Percentiles rank a stretch among this genome's conserved stretches.
Evolutionary conservation across 2,797 vertebrate genomes (phyloP).

Genomic region (Parauchenoglanis ngamensis): DNA sequence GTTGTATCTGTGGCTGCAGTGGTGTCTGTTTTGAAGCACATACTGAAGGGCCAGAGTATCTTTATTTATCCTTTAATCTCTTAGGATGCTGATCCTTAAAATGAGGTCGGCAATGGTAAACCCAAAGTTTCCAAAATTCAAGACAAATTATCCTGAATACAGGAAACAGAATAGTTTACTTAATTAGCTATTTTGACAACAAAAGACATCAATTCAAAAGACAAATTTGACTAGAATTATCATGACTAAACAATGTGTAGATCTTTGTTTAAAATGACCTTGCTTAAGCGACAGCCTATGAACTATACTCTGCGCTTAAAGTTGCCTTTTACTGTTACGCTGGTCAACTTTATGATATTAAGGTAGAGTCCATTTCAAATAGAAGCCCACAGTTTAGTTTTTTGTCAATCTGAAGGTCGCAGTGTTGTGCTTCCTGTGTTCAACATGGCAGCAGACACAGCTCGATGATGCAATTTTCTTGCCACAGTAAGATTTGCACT

Average conservation of each 20-base stretch:
- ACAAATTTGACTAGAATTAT: not conserved
- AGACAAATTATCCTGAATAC: not conserved
- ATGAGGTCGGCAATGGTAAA: conserved; percentile 33
- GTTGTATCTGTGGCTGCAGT: conserved; percentile 5
- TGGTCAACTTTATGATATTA: not conserved
- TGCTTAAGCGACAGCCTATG: not conserved
- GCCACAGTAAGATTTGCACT: not conserved
- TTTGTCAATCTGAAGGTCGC: not conserved
- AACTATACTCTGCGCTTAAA: not conserved
- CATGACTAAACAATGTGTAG: not conserved
- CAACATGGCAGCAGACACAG: not conserved
- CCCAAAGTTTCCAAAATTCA: not conserved
- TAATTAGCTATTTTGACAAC: not conserved
- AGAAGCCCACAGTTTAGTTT: too few species aligned
- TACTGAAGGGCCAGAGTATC: conserved; percentile 28
- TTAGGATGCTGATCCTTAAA: conserved; percentile 48
- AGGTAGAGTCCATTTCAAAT: not conserved
- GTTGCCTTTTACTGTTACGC: not conserved
- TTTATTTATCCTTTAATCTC: conserved; percentile 46
- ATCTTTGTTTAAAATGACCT: not conserved
- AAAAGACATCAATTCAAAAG: not conserved
- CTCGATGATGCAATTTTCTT: not conserved
- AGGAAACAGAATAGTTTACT: not conserved
- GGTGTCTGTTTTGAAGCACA: conserved; percentile 13
- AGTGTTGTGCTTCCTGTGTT: not conserved